phyloP scores from a whole-genome alignment of 2,888 invertebrate genomes.

The Heliconius sara region DNA sequence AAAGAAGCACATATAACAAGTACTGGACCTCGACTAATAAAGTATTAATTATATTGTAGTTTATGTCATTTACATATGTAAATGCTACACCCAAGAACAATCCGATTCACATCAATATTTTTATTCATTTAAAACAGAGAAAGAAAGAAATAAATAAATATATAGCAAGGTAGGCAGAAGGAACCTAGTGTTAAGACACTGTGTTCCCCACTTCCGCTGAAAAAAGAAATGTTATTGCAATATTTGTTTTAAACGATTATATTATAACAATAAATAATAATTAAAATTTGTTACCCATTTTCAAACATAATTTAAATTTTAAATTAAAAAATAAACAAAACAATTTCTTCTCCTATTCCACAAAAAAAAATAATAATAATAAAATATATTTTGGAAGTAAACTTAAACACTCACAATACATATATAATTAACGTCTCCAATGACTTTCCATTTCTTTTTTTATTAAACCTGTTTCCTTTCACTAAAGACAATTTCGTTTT shows the following conservation, averaged over 20 bases:
- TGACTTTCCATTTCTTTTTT: conserved; percentile 33
- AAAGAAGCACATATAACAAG: not conserved
- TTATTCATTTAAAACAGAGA: not conserved
- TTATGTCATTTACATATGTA: conserved; percentile 7
- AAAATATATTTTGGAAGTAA: conserved; percentile 1
- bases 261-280: too few relatives aligned
- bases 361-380: not conserved
- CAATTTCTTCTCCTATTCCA: not conserved
- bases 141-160: too few relatives aligned
- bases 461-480: conserved; percentile 39
- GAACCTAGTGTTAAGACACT: too few relatives aligned
- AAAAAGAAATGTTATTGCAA: not conserved
- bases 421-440: conserved; percentile 21
- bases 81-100: not conserved
- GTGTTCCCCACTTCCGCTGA: too few relatives aligned
- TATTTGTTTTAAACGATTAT: not conserved
- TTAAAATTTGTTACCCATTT: not conserved
- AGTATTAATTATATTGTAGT: not conserved
- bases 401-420: not conserved
- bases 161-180: too few relatives aligned
- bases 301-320: not conserved
- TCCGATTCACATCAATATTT: not conserved
- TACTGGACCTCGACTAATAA: not conserved
- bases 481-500: conserved; percentile 29
- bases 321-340: not conserved